A percentile compares a stretch with the other conserved stretches of the same genome.
These are phyloP conservation scores for Sternotherus odoratus DNA, from an alignment of 2,797 vertebrate genomes.

Conservation along the genomic window DNA sequence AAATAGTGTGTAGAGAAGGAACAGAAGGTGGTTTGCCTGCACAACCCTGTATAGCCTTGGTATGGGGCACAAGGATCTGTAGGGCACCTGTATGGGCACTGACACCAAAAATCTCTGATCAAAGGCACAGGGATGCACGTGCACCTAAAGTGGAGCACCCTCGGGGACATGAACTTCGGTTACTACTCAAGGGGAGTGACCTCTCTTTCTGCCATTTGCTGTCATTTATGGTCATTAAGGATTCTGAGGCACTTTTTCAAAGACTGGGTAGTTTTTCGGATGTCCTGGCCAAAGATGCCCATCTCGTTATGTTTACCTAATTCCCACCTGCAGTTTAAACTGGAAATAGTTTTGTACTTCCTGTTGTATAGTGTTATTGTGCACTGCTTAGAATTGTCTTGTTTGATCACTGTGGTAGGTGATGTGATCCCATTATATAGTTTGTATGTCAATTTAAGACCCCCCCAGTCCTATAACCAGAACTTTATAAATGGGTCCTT, in stretches of 20 bases:
- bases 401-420: conserved; percentile 47
- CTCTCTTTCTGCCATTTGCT: not conserved
- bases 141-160: not conserved
- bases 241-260: conserved; percentile 32
- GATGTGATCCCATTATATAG: conserved; percentile 1
- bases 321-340: not conserved
- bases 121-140: not conserved
- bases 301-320: conserved; percentile 42
- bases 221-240: not conserved
- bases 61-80: not conserved
- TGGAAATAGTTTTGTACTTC: conserved; percentile 48
- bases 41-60: not conserved
- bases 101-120: no score
- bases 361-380: conserved; percentile 8
- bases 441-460: conserved; percentile 43
- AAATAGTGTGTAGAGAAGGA: not conserved
- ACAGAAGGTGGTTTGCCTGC: not conserved
- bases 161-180: not conserved
- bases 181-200: not conserved
- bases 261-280: conserved; percentile 10
- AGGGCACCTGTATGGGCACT: not conserved
- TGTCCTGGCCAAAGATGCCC: conserved; percentile 23
- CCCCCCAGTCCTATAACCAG: not conserved
- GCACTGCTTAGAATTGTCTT: conserved; percentile 24
- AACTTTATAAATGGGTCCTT: not conserved